Evolutionary conservation across 2,888 invertebrate species (phyloP).

Genomic region (Rutpela maculata): DNA sequence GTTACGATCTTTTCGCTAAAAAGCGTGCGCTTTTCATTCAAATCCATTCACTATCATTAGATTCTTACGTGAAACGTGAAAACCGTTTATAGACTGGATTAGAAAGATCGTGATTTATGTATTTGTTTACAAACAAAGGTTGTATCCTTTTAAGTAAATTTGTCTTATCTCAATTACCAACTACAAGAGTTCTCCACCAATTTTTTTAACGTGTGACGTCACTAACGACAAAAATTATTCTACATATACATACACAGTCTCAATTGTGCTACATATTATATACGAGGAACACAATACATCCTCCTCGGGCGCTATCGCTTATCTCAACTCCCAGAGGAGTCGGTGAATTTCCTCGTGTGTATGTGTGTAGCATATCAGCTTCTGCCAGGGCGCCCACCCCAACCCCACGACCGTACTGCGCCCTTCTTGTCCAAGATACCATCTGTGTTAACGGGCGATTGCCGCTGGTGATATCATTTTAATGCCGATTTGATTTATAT

Average conservation of each 20-base stretch:
- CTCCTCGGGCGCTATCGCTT: conserved; percentile 52
- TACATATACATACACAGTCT: not conserved
- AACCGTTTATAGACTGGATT: too few relatives aligned
- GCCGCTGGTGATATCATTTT: conserved; percentile 69
- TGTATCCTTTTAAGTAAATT: too few relatives aligned
- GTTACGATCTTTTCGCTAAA: too few relatives aligned
- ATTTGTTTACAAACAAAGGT: too few relatives aligned
- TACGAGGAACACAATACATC: conserved; percentile 49
- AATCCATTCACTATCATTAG: too few relatives aligned
- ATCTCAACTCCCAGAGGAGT: conserved; percentile 56
- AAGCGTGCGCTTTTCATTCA: too few relatives aligned
- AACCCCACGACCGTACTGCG: conserved; percentile 43
- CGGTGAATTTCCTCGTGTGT: conserved; percentile 54
- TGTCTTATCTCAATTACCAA: too few relatives aligned
- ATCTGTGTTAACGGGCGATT: conserved; percentile 73
- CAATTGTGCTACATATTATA: conserved; percentile 14
- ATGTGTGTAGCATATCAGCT: conserved; percentile 49
- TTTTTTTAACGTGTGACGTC: not conserved
- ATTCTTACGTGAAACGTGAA: too few relatives aligned
- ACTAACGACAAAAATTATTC: not conserved
- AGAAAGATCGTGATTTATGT: too few relatives aligned
- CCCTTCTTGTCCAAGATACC: conserved; percentile 63
- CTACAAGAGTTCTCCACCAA: too few relatives aligned
- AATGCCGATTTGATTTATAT: conserved; percentile 72
- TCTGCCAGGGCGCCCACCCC: conserved; percentile 49